Evolutionary conservation across 2,888 invertebrate genomes (phyloP), one percentile per base, ranked within the genome.

Genomic region (Nomada lathburiana): DNA sequence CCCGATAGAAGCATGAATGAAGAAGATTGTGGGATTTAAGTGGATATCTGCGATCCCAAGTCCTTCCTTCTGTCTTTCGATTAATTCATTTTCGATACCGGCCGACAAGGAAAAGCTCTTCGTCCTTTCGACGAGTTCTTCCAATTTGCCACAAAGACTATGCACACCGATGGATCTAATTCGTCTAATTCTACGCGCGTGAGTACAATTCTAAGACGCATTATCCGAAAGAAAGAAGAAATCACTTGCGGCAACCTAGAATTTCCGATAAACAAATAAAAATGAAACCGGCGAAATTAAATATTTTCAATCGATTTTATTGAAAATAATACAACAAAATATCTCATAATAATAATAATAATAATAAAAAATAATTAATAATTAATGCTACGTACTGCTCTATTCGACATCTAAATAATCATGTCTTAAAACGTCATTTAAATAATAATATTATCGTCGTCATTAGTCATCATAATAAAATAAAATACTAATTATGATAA

Each of bases 241-340:
- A 79, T 65, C 75, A 64, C 71, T 44, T 26, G 36, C 36, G 65
- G 23, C 63, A 63, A 82, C 62, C 47, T 20, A 72, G 63, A 69
- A 72, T 44, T 26, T 70, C 26, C 59, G 76, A 77, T 69, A 47
- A 83, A 81, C 63, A 63, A 86, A 82, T 69, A 50, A 83, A 86
- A 87, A 67, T 52, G 76, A 84, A 85, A 85, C 87, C 84, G 67
- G 71, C 59, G 77, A 82, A 91, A 91, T 89, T 89, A 90, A 92
- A 92, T 91, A 92, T 93, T 93, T 93, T 92, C 90, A 92, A 92
- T 93, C 86, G 91, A 93, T 94, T 94, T 94, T 94, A 94, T 94
- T 94, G 93, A 93, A 94, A 94, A 94, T 94, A 93, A 94, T 94
- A 94, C 94, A 94, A 94, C 94, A 94, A 94, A 93, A 94, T 93